Evolutionary conservation across 2,113 vertebrate genomes (phyloP), one percentile per base, ranked within the genome.

Genomic region (Nibea coibor): DNA sequence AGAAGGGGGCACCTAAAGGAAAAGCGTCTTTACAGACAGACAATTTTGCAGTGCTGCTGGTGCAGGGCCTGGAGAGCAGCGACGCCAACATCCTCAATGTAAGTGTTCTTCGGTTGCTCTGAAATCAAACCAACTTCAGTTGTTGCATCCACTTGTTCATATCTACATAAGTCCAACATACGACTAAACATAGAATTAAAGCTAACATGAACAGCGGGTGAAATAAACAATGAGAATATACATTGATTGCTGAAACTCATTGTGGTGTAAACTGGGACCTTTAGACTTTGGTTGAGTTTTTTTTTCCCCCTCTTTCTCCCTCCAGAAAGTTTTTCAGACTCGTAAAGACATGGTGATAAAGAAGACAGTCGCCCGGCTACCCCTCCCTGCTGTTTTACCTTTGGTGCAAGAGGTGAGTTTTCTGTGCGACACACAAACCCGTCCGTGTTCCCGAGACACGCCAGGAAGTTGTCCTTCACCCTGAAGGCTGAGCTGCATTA

Each of bases 41-140:
- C 78, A 97, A 96, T 84, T 98, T 96, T 24, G 96, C 97, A 0
- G 96, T 99, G 59, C 95, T 99, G 75, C 90, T 99, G 50, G 94
- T 97, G 12, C 98, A 99, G 78, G 98, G 97, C 20, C 93, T 99
- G 92, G 98, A 99, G 94, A 99, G 98, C 90, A 96, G 94, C 0
- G 98, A 99, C 12, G 6, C 90, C 10, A 92, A 87, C 80, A 98
- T 99, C 88, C 87, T 99, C 82, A 98, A 99, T 78, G 98, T 98
- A 94, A 96, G 97, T 80, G n/a, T 31, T 47, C 20, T 1, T n/a
- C 31, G 19, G 51, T 20, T 12, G 28, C 22, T 28, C 54, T 42
- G 5, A 47, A 72, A 58, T n/a, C 1, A 35, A 42, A n/a, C 9
- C 4, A 7, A 39, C 7, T 39, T 39, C 8, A 39, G 35, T 9